Evolutionary conservation across 2,888 invertebrate species (phyloP), one percentile per base, ranked within the genome.

Genomic region (Eurytoma californica): DNA sequence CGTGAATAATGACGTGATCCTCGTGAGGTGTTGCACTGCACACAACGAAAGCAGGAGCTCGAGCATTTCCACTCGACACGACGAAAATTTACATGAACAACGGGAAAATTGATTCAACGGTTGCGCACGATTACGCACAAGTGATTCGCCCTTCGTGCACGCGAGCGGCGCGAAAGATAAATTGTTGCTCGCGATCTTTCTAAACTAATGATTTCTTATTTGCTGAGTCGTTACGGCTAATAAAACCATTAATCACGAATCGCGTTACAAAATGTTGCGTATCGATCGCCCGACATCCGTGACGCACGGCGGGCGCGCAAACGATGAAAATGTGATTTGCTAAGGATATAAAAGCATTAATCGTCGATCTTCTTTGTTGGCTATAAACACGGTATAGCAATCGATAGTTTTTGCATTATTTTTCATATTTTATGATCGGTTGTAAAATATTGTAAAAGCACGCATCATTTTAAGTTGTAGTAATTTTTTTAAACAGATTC

Each of bases 301-400:
- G 67, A 67, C 60, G 66, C 18, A 47, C 53, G n/a, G 60, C 51
- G 18, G 3, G 51, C 58, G 24, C 5, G 70, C 58, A 18, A 79
- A 79, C 66, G 74, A 75, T 70, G 65, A 79, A 79, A 79, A 70
- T 66, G 74, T 74, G 74, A 79, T 79, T 75, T 79, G 70, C 47
- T 67, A 66, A 66, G 67, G 70, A 72, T 49, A 49, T 16, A 55
- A 60, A 28, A 66, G 55, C 63, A 79, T 74, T 47, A 60, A 60
- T 67, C 75, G 65, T 61, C 58, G 24, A 18, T 24, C 28, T 51
- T 72, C 72, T 75, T 72, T 72, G 70, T 79, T 69, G 28, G 20
- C 28, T 18, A 13, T 12, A 57, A 49, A 49, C 47, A 30, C 47
- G 18, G 20, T 4, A 49, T 24, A 9, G 2, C 30, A 16, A 47